Percentiles rank a stretch among this genome's conserved stretches.
phyloP scores from a whole-genome alignment of 1,140 invertebrate species.

The Zaprionus kolodkinae region DNA sequence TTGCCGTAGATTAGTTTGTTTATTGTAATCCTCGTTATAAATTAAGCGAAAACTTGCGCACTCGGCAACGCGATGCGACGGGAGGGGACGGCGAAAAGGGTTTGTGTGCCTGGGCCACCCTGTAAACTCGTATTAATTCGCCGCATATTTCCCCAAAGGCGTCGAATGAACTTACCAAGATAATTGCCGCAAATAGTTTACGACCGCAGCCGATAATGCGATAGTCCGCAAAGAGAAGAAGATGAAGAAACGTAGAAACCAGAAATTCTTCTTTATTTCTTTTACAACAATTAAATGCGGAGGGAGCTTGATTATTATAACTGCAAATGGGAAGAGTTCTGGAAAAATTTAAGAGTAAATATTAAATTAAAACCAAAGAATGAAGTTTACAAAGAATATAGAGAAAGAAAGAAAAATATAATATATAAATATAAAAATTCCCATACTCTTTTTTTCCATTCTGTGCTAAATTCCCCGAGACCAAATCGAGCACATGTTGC shows the following conservation, averaged over 20 bases:
- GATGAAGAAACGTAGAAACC: neutral
- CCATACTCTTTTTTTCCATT: neutral
- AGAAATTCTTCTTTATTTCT: neutral
- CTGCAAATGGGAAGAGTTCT: neutral
- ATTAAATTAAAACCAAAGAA: too few relatives aligned
- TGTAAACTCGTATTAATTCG: constrained; percentile 66
- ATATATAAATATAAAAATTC: neutral
- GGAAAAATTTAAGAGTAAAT: too few relatives aligned
- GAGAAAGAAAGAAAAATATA: too few relatives aligned
- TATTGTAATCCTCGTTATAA: constrained; percentile 82
- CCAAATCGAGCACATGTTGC: neutral
- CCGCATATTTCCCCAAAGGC: constrained; percentile 75
- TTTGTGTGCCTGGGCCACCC: constrained; percentile 24
- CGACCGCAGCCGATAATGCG: constrained; percentile 68
- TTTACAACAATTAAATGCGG: neutral
- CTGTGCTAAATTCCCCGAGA: neutral
- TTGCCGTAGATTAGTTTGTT: constrained; percentile 81
- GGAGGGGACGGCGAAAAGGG: constrained; percentile 45
- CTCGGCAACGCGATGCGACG: neutral
- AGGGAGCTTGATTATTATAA: neutral
- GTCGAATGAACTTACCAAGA: constrained; percentile 63
- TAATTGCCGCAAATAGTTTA: constrained; percentile 80
- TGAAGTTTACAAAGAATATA: too few relatives aligned
- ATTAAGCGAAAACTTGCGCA: constrained; percentile 78
- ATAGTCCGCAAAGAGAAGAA: constrained; percentile 20